These are phyloP conservation scores for Acleris sparsana DNA, from an alignment of 2,888 invertebrate species.

Conservation along the genomic window DNA sequence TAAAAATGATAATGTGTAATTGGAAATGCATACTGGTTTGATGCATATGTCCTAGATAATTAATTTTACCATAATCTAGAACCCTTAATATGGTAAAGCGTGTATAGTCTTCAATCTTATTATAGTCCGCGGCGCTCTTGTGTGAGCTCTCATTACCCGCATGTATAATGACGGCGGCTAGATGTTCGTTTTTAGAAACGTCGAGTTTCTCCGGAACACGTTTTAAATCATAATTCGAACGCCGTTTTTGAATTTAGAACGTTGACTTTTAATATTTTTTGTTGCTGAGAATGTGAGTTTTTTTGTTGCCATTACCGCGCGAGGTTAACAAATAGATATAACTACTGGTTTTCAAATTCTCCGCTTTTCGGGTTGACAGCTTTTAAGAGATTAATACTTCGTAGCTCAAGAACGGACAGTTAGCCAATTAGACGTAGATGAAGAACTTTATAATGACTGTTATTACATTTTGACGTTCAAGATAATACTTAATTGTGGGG, in stretches of 20 bases:
- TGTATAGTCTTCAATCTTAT: not conserved
- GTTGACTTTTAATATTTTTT: conserved; percentile 71
- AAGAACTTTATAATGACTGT: conserved; percentile 51
- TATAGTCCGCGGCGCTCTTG: conserved; percentile 56
- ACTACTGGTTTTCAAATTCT: conserved; percentile 53
- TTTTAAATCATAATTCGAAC: conserved; percentile 83
- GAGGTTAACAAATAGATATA: conserved; percentile 45
- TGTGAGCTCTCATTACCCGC: conserved; percentile 74
- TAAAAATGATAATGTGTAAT: conserved; percentile 4
- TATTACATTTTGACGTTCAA: conserved; percentile 46
- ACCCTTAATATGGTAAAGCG: not conserved
- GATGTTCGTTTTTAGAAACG: conserved; percentile 79
- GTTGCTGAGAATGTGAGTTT: conserved; percentile 40
- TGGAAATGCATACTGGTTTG: not conserved
- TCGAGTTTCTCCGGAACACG: conserved; percentile 83
- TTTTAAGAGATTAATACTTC: conserved; percentile 49
- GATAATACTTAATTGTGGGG: conserved; percentile 41
- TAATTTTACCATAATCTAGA: not conserved
- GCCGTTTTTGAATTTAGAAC: conserved; percentile 79
- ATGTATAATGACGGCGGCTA: conserved; percentile 77
- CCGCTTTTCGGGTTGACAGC: conserved; percentile 45
- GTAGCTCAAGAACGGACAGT: conserved; percentile 49
- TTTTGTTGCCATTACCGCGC: conserved; percentile 40
- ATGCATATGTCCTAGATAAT: conserved; percentile 6
- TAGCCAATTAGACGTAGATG: conserved; percentile 52